Percentiles rank a stretch among this genome's conserved stretches.
Evolutionary conservation across 2,888 invertebrate genomes (phyloP).

Genomic region (Paralinhomoeus sp.): DNA sequence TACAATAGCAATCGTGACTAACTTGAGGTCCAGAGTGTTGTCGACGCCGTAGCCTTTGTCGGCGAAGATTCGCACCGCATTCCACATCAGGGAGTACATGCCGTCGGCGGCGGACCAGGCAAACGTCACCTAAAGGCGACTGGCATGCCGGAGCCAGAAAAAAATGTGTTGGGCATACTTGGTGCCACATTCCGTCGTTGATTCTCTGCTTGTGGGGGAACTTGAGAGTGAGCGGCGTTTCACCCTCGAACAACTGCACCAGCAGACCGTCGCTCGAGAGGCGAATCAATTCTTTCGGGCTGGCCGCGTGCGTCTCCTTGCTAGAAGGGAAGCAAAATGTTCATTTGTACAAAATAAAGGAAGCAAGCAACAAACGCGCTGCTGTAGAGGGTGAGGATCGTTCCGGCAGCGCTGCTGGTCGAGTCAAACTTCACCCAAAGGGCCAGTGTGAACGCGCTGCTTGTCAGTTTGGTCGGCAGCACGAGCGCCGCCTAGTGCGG

Average conservation of each 20-base stretch:
- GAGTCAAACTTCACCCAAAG: constrained; percentile 90
- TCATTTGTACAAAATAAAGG: too few relatives aligned
- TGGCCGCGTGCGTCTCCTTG: constrained; percentile 41
- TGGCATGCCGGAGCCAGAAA: too few relatives aligned
- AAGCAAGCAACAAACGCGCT: constrained; percentile 37
- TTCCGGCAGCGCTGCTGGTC: constrained; percentile 37
- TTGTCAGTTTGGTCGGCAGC: constrained; percentile 29
- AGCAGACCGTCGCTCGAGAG: constrained; percentile 79
- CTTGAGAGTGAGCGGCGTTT: constrained; percentile 8
- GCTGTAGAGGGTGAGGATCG: constrained; percentile 72
- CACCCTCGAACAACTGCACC: constrained; percentile 60
- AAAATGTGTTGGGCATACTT: constrained; percentile 2
- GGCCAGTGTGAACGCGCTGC: constrained; percentile 56
- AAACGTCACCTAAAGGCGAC: constrained; percentile 47
- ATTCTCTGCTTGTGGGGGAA: constrained; percentile 31
- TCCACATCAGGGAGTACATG: constrained; percentile 67
- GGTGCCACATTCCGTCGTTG: constrained; percentile 85
- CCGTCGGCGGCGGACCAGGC: constrained; percentile 71
- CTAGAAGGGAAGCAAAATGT: constrained; percentile 35
- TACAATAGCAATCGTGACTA: too few relatives aligned
- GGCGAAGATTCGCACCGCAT: constrained; percentile 77
- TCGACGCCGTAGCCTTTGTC: constrained; percentile 66
- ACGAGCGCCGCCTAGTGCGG: constrained; percentile 1
- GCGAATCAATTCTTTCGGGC: constrained; percentile 56
- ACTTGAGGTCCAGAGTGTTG: constrained; percentile 56